Evolutionary conservation across 2,888 invertebrate species (phyloP).

Genomic region (Diaperis boleti): DNA sequence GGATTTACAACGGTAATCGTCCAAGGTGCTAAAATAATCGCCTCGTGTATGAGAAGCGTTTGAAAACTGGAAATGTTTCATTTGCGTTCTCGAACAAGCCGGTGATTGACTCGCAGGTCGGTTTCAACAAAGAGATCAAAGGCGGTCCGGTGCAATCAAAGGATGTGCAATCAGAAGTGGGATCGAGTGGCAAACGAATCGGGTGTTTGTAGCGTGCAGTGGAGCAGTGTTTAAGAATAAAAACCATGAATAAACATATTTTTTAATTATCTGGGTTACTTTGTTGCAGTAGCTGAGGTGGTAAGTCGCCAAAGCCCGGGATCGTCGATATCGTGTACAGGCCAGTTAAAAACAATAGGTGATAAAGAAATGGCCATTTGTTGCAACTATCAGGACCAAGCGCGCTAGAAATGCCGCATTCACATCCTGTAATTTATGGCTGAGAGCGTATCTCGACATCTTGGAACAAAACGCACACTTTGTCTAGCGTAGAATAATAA

Average conservation of each 20-base stretch:
- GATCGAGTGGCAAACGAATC: conserved; percentile 20
- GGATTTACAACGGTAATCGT: conserved; percentile 8
- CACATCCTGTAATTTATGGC: conserved; percentile 5
- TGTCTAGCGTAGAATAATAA: no score
- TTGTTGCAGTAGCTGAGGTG: no score
- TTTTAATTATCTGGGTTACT: no score
- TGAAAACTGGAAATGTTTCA: conserved; percentile 13
- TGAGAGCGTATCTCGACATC: neutral
- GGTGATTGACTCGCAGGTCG: conserved; percentile 18
- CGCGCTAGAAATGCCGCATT: conserved; percentile 7
- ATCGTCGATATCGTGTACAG: neutral
- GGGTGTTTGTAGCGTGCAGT: neutral
- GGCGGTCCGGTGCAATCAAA: conserved; percentile 23
- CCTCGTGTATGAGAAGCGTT: neutral
- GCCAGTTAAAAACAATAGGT: neutral
- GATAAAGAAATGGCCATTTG: conserved; percentile 16
- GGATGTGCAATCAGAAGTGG: conserved; percentile 28
- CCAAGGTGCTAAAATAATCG: conserved; percentile 4
- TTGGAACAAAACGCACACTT: neutral
- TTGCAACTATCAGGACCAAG: conserved; percentile 8
- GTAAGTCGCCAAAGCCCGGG: no score
- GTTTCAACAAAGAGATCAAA: conserved; percentile 34
- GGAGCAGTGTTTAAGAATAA: neutral
- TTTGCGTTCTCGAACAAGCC: conserved; percentile 15
- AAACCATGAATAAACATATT: no score